Evolutionary conservation across 2,888 invertebrate species (phyloP).

Genomic region (Zygothrica quintamaculata): DNA sequence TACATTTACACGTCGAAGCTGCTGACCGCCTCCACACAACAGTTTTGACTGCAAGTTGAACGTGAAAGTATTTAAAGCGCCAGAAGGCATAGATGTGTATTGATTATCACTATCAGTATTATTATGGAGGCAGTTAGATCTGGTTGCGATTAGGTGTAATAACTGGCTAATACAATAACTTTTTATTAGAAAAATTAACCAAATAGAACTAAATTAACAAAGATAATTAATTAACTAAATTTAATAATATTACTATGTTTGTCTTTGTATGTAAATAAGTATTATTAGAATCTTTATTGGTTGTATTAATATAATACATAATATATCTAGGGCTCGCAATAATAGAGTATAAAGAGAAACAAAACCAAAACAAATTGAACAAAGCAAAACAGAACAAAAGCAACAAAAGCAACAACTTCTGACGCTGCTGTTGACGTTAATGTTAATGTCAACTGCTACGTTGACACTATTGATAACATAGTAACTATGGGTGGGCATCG

Average conservation of each 20-base stretch:
- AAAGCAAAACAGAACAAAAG: constrained; percentile 13
- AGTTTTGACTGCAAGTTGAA: not conserved
- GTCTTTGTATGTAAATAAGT: too few species aligned
- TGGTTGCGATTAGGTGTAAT: too few species aligned
- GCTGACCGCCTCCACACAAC: not conserved
- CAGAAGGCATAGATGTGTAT: too few species aligned
- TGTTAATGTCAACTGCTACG: constrained; percentile 10
- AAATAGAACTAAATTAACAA: constrained; percentile 1
- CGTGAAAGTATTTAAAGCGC: constrained; percentile 36
- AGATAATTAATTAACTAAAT: constrained; percentile 1
- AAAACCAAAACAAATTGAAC: constrained; percentile 13
- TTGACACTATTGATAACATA: constrained; percentile 39
- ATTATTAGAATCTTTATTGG: not conserved
- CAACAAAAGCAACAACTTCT: constrained; percentile 3
- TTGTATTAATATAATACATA: constrained; percentile 9
- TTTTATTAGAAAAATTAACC: not conserved
- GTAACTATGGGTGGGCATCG: not conserved
- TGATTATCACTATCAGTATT: too few species aligned
- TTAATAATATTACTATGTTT: not conserved
- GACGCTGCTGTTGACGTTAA: constrained; percentile 6
- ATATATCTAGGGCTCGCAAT: constrained; percentile 13
- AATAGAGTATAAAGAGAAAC: constrained; percentile 11
- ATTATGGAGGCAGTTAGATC: too few species aligned
- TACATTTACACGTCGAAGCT: not conserved
- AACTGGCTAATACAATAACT: too few species aligned